phyloP scores from a whole-genome alignment of 2,113 vertebrate genomes.

The Proterorhinus semilunaris region DNA sequence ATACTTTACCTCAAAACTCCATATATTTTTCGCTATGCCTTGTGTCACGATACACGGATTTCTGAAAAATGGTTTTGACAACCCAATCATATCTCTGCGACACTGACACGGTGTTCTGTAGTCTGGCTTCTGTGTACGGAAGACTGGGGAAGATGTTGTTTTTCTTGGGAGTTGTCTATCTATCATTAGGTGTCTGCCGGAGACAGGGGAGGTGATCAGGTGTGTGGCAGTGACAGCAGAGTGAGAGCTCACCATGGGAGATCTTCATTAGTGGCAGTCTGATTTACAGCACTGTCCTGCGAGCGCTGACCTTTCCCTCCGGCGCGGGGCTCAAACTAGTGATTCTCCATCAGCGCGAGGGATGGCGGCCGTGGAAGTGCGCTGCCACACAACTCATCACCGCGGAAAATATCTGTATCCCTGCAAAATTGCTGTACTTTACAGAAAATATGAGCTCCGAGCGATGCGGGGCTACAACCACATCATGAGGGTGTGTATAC shows the following conservation, averaged over 20 bases:
- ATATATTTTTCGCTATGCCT: too few species aligned
- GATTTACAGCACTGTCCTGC: slow-evolving; percentile 48
- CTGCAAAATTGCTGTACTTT: slow-evolving; percentile 20
- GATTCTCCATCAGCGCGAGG: slow-evolving; percentile 44
- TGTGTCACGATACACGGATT: too few species aligned
- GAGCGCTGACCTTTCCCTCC: slow-evolving; percentile 54
- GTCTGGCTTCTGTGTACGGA: not conserved
- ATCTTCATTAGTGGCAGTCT: slow-evolving; percentile 49
- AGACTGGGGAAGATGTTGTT: not conserved
- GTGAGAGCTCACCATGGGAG: slow-evolving; percentile 19
- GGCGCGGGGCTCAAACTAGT: slow-evolving; percentile 21
- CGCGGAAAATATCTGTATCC: slow-evolving; percentile 20
- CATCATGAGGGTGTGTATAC: slow-evolving; percentile 22
- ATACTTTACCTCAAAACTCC: too few species aligned
- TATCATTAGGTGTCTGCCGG: not conserved
- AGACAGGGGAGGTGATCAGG: slow-evolving; percentile 29
- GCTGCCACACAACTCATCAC: slow-evolving; percentile 19
- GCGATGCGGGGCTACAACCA: slow-evolving; percentile 7
- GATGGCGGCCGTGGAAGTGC: slow-evolving; percentile 5
- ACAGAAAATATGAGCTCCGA: slow-evolving; percentile 8
- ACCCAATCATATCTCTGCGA: too few species aligned
- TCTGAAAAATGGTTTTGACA: too few species aligned
- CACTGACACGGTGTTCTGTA: not conserved
- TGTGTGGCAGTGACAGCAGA: slow-evolving; percentile 35
- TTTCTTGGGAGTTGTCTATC: not conserved